phyloP scores from a whole-genome alignment of 53 echinoderm and acorn worm species.

The Mesocentrotus franciscanus region DNA sequence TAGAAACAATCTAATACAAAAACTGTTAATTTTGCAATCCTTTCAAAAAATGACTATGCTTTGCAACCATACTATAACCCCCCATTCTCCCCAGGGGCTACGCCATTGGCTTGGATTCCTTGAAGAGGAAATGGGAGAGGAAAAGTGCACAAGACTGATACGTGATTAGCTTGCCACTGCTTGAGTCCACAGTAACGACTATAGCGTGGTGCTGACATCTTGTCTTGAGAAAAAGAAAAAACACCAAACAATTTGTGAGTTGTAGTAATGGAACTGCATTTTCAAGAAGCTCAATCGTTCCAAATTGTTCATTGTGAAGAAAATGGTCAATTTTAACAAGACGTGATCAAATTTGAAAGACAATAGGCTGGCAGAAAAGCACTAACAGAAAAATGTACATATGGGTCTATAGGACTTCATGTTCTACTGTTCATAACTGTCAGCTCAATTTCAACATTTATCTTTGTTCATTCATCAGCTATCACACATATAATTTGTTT shows the following conservation, averaged over 20 bases:
- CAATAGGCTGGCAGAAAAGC: background rate
- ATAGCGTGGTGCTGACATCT: background rate
- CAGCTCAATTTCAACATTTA: background rate
- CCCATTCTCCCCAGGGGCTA: background rate
- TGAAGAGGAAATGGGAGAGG: constrained; percentile 36
- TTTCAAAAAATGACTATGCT: background rate
- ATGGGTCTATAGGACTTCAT: background rate
- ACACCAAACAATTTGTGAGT: background rate
- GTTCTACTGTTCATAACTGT: background rate
- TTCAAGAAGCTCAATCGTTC: background rate
- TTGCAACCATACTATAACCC: background rate
- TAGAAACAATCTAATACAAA: background rate
- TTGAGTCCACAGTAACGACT: background rate
- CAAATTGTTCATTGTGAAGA: background rate
- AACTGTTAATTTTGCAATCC: background rate
- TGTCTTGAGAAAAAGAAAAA: background rate
- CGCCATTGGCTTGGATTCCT: background rate
- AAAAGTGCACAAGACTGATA: constrained; percentile 54
- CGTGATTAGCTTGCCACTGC: constrained; percentile 25
- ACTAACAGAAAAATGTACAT: background rate
- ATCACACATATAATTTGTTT: too few species aligned
- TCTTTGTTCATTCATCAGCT: background rate
- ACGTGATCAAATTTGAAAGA: background rate
- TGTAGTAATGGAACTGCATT: background rate
- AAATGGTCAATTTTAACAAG: background rate